phyloP scores from a whole-genome alignment of 1,140 invertebrate genomes.

The Drosophila melanogaster region DNA sequence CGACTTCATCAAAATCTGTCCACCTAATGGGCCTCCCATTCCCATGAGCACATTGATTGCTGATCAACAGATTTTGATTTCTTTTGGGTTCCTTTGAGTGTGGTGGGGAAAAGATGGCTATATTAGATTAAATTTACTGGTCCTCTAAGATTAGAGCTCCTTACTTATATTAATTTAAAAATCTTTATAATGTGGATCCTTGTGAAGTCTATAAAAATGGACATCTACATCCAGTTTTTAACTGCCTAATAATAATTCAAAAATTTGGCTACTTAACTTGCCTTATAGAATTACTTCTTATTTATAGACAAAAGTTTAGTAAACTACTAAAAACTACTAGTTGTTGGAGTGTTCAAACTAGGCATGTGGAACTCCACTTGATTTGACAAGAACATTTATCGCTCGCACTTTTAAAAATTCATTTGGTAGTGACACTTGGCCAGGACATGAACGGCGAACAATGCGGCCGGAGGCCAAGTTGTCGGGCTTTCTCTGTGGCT shows the following conservation, averaged over 20 bases:
- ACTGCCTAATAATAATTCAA: too few species aligned
- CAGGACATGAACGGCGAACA: constrained; percentile 39
- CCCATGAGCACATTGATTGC: constrained; percentile 37
- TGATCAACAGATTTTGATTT: constrained; percentile 27
- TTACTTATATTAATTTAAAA: too few species aligned
- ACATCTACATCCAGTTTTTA: too few species aligned
- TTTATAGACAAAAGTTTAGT: too few species aligned
- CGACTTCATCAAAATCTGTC: constrained; percentile 67
- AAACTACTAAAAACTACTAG: neutral
- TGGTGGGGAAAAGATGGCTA: neutral
- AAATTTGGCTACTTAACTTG: too few species aligned
- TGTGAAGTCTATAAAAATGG: too few species aligned
- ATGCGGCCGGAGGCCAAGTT: constrained; percentile 27
- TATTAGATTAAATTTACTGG: neutral
- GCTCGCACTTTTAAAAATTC: constrained; percentile 67
- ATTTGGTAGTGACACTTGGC: constrained; percentile 57
- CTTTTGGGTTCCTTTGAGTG: neutral
- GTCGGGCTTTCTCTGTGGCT: constrained; percentile 6
- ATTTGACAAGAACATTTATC: constrained; percentile 37
- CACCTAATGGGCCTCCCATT: constrained; percentile 48
- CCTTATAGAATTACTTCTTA: too few species aligned
- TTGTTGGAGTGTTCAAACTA: constrained; percentile 2
- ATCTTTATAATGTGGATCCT: too few species aligned
- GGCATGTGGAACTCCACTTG: neutral
- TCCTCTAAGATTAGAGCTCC: too few species aligned